Conservation (phyloP, 1,140 invertebrate genomes). For the Papilio glaucus region DNA sequence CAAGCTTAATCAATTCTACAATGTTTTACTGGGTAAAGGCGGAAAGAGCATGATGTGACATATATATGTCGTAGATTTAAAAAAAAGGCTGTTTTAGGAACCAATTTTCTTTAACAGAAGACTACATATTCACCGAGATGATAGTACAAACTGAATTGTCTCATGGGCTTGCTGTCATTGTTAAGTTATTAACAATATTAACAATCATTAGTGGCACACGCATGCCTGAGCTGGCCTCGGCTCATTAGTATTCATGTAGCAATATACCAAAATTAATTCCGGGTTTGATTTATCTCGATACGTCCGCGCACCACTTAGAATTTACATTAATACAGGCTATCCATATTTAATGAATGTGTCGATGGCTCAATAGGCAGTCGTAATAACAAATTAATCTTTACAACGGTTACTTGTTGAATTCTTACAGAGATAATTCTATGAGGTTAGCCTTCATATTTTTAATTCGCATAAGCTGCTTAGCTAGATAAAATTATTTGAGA, state of each 20-base stretch:
- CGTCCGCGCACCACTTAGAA: constrained; percentile 26
- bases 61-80: no score
- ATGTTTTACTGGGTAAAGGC: no score
- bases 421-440: no score
- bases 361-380: background rate
- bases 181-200: constrained; percentile 13
- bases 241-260: constrained; percentile 29
- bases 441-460: no score
- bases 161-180: background rate
- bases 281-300: constrained; percentile 31
- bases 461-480: no score
- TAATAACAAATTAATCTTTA: background rate
- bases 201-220: constrained; percentile 17
- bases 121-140: background rate
- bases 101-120: no score
- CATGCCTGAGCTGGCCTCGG: constrained; percentile 10
- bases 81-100: no score
- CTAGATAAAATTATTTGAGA: no score
- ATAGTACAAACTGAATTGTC: background rate
- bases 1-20: no score
- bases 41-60: no score
- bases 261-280: constrained; percentile 35
- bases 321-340: constrained; percentile 27
- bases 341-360: constrained; percentile 30
- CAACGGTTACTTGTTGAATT: background rate